phyloP scores from a whole-genome alignment of 2,888 invertebrate genomes.

The Brachypalpus laphriformis region DNA sequence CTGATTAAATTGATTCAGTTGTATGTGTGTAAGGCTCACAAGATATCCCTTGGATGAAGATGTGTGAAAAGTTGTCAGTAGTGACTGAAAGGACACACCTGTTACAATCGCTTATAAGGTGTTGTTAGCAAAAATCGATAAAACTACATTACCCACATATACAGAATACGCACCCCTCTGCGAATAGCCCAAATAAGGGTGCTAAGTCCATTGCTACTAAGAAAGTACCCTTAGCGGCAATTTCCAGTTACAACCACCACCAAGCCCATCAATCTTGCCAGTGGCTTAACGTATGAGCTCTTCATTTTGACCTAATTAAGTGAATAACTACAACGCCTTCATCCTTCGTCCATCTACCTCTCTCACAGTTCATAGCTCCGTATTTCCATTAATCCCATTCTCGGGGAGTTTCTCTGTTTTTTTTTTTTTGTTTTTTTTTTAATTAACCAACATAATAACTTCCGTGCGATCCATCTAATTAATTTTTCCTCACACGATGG shows the following conservation, averaged over 20 bases:
- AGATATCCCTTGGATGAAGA: too few species aligned
- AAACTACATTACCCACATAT: too few species aligned
- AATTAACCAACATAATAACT: slow-evolving; percentile 64
- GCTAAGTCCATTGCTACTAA: neutral
- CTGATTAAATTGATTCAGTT: too few species aligned
- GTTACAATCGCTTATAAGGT: too few species aligned
- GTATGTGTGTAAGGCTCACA: too few species aligned
- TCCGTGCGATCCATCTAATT: slow-evolving; percentile 62
- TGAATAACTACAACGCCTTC: slow-evolving; percentile 21
- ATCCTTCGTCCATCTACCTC: neutral
- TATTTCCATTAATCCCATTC: neutral
- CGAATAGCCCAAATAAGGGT: neutral
- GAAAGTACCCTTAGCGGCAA: neutral
- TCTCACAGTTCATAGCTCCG: neutral
- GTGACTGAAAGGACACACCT: too few species aligned
- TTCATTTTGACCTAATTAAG: slow-evolving; percentile 44
- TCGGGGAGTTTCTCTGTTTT: neutral
- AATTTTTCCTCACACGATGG: slow-evolving; percentile 49
- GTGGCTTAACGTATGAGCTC: slow-evolving; percentile 29
- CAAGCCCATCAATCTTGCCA: slow-evolving; percentile 31
- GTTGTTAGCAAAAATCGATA: too few species aligned
- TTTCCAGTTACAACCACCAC: neutral
- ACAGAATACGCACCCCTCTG: neutral
- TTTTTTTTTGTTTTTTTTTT: slow-evolving; percentile 46
- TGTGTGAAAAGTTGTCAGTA: too few species aligned